phyloP scores from a whole-genome alignment of 2,113 vertebrate genomes.

The Thinocorus orbignyianus region DNA sequence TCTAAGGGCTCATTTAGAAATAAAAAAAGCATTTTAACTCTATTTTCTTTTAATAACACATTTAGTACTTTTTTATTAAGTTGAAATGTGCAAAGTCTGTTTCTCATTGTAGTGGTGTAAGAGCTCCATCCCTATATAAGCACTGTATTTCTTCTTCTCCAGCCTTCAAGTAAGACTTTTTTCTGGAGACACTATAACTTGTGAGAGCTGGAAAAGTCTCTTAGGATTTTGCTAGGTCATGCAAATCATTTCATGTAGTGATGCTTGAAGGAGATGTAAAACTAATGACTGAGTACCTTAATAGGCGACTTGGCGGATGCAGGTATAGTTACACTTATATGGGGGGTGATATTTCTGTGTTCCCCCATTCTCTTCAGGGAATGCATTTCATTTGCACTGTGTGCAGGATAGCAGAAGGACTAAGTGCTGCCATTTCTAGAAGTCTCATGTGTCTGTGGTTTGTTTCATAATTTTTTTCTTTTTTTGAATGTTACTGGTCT shows the following conservation, averaged over 20 bases:
- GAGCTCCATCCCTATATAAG: neutral
- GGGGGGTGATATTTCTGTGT: neutral
- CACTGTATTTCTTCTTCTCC: neutral
- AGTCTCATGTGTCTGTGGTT: neutral
- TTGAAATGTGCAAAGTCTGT: neutral
- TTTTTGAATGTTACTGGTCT: neutral
- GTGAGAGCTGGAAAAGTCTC: neutral
- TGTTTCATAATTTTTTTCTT: neutral
- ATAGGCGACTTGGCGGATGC: neutral
- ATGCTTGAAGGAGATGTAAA: neutral
- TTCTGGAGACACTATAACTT: neutral
- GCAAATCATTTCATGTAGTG: neutral
- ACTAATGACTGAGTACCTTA: neutral
- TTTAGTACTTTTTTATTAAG: slow-evolving; percentile 20
- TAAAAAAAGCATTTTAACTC: neutral
- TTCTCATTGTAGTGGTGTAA: neutral
- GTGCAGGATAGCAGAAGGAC: neutral
- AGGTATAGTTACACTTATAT: neutral
- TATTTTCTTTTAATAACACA: slow-evolving; percentile 23
- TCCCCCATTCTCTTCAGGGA: neutral
- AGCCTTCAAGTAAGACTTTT: neutral
- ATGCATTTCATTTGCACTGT: neutral
- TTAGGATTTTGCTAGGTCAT: neutral
- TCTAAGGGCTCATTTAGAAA: slow-evolving; percentile 3
- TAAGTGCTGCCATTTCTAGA: neutral